Evolutionary conservation across 2,113 vertebrate species (phyloP).

Genomic region (Bubo bubo): DNA sequence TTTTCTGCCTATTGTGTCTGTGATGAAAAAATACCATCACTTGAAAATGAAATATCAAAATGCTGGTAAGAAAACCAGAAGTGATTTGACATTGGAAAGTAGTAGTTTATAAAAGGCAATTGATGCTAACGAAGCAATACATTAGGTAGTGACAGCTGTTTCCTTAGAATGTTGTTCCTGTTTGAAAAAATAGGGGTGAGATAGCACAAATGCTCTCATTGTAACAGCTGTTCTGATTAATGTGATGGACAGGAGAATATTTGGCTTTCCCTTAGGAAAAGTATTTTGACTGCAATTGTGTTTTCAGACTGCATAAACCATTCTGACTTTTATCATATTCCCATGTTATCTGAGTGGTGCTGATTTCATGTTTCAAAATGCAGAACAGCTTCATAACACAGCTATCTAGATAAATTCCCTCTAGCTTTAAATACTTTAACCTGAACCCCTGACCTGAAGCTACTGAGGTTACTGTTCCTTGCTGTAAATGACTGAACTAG

Average conservation of each 20-base stretch:
- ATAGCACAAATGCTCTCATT: neutral
- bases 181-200: neutral
- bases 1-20: neutral
- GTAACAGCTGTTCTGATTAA: neutral
- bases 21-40: slow-evolving; percentile 16
- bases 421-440: neutral
- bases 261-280: too few species aligned
- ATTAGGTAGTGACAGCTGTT: neutral
- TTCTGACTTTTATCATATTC: neutral
- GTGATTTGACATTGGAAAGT: neutral
- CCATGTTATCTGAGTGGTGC: neutral
- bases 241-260: neutral
- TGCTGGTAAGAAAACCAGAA: neutral
- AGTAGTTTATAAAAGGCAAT: neutral
- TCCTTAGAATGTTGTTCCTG: neutral
- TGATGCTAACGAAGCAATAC: neutral
- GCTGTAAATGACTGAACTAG: neutral
- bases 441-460: neutral
- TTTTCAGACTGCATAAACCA: neutral
- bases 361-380: neutral
- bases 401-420: neutral
- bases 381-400: neutral
- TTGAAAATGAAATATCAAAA: slow-evolving; percentile 40
- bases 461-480: neutral
- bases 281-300: neutral